Evolutionary conservation across 53 echinoderm and acorn worm genomes (phyloP).

Genomic region (Arbacia lixula): DNA sequence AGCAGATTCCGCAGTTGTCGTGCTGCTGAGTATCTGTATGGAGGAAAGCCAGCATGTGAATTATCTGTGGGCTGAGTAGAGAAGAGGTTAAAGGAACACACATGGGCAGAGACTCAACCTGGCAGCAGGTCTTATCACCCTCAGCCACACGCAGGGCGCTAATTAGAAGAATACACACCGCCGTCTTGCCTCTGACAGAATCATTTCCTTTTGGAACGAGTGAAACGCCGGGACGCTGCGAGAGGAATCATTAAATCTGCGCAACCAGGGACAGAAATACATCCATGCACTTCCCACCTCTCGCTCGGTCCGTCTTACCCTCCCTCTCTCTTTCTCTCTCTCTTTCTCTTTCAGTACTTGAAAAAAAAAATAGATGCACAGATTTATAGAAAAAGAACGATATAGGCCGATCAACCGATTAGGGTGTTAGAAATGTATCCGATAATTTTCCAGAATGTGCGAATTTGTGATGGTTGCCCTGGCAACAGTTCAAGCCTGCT

Average conservation of each 20-base stretch:
- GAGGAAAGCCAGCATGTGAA: no score
- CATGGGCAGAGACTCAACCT: neutral
- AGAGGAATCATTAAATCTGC: neutral
- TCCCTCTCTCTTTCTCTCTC: neutral
- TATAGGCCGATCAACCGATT: constrained; percentile 19
- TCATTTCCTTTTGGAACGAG: neutral
- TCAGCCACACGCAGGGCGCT: neutral
- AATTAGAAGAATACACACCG: constrained; percentile 6
- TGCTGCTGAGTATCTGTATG: no score
- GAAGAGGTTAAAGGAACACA: neutral
- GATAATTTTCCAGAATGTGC: constrained; percentile 33
- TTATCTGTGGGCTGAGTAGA: no score
- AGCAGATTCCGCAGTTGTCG: no score
- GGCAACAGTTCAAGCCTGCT: constrained; percentile 11
- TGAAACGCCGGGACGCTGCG: neutral
- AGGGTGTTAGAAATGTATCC: constrained; percentile 32
- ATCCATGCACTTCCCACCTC: neutral
- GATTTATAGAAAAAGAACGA: constrained; percentile 3
- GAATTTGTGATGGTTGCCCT: constrained; percentile 27
- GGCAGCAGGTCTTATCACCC: neutral
- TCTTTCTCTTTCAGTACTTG: neutral
- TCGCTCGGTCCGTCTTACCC: neutral
- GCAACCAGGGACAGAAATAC: neutral
- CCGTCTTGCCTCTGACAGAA: constrained; percentile 3
- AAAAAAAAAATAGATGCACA: neutral